phyloP scores from a whole-genome alignment of 1,140 invertebrate species.

The Cyclina sinensis region DNA sequence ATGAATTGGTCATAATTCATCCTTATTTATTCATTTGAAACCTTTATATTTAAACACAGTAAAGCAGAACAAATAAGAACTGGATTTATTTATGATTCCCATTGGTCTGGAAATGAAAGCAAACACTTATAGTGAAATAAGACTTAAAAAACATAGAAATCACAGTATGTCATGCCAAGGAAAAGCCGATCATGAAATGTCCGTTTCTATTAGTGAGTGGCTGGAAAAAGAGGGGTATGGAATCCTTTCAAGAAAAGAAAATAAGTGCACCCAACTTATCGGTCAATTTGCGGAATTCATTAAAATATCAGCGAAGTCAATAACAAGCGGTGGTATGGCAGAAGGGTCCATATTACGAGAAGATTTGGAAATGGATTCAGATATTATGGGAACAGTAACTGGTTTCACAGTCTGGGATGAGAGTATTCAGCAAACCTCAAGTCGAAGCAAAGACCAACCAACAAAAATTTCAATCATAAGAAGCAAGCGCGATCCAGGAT shows the following conservation, averaged over 20 bases:
- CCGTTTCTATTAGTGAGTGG: neutral
- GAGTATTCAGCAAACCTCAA: no score
- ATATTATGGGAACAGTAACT: neutral
- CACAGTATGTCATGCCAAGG: no score
- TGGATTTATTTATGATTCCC: no score
- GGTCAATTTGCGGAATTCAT: neutral
- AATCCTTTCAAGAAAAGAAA: neutral
- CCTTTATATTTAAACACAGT: no score
- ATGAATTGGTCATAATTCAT: no score
- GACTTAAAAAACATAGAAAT: no score
- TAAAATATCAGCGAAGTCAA: neutral
- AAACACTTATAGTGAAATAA: no score
- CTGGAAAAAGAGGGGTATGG: neutral
- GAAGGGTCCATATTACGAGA: neutral
- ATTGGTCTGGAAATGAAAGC: no score
- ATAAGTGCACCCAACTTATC: neutral
- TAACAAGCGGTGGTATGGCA: conserved; percentile 1
- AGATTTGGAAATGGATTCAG: neutral
- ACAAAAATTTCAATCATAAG: neutral
- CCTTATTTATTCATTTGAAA: no score
- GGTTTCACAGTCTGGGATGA: no score
- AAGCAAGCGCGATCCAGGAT: neutral
- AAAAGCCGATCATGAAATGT: neutral
- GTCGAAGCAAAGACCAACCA: neutral
- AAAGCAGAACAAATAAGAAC: no score